Percentiles rank a stretch among this genome's conserved stretches.
Conservation (phyloP, 1,140 invertebrate genomes). For the Asbolus verrucosus region DNA sequence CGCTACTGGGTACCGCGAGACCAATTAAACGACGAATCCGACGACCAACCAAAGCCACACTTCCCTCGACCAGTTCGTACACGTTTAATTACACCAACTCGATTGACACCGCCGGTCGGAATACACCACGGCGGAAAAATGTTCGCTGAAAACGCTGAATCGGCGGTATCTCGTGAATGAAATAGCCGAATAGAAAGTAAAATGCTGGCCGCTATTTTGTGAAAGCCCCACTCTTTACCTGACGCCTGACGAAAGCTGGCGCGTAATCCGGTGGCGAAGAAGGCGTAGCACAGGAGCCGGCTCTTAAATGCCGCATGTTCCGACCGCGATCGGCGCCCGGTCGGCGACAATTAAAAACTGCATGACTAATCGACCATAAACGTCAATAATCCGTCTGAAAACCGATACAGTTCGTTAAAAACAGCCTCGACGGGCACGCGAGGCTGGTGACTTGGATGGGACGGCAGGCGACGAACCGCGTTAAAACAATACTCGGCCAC, state of each 20-base stretch:
- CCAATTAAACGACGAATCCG: slow-evolving; percentile 51
- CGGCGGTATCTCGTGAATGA: not conserved
- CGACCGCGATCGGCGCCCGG: not conserved
- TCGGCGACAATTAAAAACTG: slow-evolving; percentile 14
- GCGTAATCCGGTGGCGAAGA: slow-evolving; percentile 49
- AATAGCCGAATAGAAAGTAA: slow-evolving; percentile 9
- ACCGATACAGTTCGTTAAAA: not conserved
- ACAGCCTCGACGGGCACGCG: not conserved
- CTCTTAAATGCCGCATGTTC: slow-evolving; percentile 32
- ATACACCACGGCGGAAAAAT: too few species aligned
- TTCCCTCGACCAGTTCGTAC: not conserved
- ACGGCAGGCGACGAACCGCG: slow-evolving; percentile 1
- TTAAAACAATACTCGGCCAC: not conserved
- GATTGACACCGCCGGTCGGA: not conserved
- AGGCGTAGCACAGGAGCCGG: slow-evolving; percentile 54
- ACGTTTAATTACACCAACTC: slow-evolving; percentile 32
- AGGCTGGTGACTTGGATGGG: slow-evolving; percentile 1
- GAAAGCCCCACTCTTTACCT: slow-evolving; percentile 21
- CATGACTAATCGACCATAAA: slow-evolving; percentile 38
- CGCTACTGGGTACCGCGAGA: slow-evolving; percentile 55
- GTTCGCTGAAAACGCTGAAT: too few species aligned
- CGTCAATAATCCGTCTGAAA: slow-evolving; percentile 6
- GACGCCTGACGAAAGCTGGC: slow-evolving; percentile 38
- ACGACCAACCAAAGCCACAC: slow-evolving; percentile 41
- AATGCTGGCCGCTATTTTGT: not conserved